Evolutionary conservation across 2,113 vertebrate genomes (phyloP).

Genomic region (Echinops telfairi): DNA sequence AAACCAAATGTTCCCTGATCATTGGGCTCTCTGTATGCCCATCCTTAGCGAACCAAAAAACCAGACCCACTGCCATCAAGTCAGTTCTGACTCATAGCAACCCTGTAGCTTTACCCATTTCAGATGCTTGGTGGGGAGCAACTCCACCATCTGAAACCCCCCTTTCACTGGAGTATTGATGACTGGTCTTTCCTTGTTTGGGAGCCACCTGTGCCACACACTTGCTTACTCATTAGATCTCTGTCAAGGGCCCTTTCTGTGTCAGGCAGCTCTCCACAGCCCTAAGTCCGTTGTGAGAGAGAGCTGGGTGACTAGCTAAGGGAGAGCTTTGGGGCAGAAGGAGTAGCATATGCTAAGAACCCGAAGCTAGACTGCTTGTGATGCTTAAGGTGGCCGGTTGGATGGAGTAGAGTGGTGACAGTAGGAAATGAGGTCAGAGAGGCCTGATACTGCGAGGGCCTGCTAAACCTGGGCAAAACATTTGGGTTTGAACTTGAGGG

Average conservation of each 20-base stretch:
- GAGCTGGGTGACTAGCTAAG: background rate
- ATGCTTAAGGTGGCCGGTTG: background rate
- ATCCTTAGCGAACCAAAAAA: background rate
- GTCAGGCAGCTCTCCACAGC: background rate
- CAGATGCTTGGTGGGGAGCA: constrained; percentile 17
- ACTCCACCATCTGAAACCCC: background rate
- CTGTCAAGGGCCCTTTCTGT: constrained; percentile 17
- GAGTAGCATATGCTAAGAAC: background rate
- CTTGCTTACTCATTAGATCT: constrained; percentile 16
- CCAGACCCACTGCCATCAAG: no score
- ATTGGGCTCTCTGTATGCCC: background rate
- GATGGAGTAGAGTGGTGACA: background rate
- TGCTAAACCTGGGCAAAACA: constrained; percentile 1
- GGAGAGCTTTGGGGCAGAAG: background rate
- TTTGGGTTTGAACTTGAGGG: constrained; percentile 58
- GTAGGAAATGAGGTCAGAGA: constrained; percentile 25
- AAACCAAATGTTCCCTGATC: background rate
- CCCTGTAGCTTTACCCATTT: background rate
- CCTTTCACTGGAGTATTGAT: background rate
- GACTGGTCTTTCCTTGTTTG: constrained; percentile 22
- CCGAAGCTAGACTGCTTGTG: background rate
- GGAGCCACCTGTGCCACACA: background rate
- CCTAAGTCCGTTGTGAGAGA: background rate
- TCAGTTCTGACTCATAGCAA: no score
- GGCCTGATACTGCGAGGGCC: background rate